A percentile compares a stretch with the other conserved stretches of the same genome.
These are phyloP conservation scores for Phenganax stokvisi DNA, from an alignment of 92 coral and sea anemone genomes.

Conservation along the genomic window DNA sequence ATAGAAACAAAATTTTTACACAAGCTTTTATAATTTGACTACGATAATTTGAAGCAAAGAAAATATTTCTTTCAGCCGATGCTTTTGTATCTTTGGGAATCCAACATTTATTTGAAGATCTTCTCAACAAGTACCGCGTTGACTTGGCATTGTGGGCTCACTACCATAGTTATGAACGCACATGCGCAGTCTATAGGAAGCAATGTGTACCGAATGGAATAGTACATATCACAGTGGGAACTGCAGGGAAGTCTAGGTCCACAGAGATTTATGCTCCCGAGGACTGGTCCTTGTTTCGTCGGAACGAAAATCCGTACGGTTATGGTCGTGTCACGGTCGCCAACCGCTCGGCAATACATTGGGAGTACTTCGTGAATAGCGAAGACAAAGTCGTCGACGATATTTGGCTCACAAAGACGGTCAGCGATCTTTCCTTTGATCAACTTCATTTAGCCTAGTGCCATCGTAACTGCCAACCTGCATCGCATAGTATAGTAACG, in stretches of 20 bases:
- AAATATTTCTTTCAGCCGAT: conserved; percentile 53
- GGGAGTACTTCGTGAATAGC: conserved; percentile 84
- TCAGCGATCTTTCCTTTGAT: too few species aligned
- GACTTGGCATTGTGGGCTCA: conserved; percentile 96
- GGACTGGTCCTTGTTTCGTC: conserved; percentile 73
- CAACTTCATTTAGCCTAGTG: too few species aligned
- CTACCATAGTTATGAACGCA: conserved; percentile 94
- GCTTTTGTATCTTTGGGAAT: conserved; percentile 68
- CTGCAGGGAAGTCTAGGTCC: conserved; percentile 73
- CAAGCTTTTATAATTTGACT: too few species aligned
- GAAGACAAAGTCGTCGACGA: conserved; percentile 63
- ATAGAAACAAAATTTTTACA: too few species aligned
- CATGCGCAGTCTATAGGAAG: conserved; percentile 65
- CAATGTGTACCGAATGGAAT: conserved; percentile 58
- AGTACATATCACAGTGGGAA: conserved; percentile 86
- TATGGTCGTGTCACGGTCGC: conserved; percentile 77
- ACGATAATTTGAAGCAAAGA: too few species aligned
- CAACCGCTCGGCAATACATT: conserved; percentile 60
- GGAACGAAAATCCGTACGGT: conserved; percentile 67
- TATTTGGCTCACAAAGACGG: conserved; percentile 57
- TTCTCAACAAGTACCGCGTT: conserved; percentile 73
- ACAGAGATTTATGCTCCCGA: conserved; percentile 55
- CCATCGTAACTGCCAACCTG: too few species aligned
- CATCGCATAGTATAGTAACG: too few species aligned
- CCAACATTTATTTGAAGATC: conserved; percentile 64